Percentiles rank a stretch among this genome's conserved stretches.
These are phyloP conservation scores for Eumerus sabulonum DNA, from an alignment of 2,888 invertebrate genomes.

Conservation along the genomic window DNA sequence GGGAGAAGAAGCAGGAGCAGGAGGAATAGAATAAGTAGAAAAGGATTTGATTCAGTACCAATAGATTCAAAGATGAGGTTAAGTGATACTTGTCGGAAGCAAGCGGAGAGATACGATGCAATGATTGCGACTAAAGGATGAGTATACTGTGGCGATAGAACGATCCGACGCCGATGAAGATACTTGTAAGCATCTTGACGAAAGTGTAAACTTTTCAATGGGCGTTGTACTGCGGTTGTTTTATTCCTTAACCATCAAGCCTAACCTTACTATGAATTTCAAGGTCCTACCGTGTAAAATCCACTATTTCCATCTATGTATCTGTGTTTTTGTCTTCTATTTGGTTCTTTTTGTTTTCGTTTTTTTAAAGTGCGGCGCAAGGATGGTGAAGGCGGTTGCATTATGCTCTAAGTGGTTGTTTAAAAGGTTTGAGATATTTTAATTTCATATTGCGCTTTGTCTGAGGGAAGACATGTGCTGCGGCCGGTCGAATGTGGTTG, in stretches of 20 bases:
- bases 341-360: constrained; percentile 32
- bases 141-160: constrained; percentile 25
- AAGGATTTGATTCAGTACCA: constrained; percentile 62
- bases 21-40: constrained; percentile 8
- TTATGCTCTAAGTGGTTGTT: constrained; percentile 61
- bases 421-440: constrained; percentile 52
- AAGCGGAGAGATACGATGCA: constrained; percentile 24
- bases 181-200: constrained; percentile 53
- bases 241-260: constrained; percentile 58
- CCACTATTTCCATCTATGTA: not conserved
- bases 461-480: constrained; percentile 20
- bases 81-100: constrained; percentile 52
- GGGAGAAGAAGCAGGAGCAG: no score
- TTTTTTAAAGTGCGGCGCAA: constrained; percentile 58
- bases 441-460: constrained; percentile 32
- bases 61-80: constrained; percentile 68
- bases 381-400: constrained; percentile 53
- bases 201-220: constrained; percentile 68
- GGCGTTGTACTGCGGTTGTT: constrained; percentile 64
- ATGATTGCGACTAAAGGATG: not conserved
- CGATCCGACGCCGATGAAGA: constrained; percentile 62
- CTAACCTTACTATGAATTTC: constrained; percentile 62
- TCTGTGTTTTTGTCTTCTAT: no score
- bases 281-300: constrained; percentile 44
- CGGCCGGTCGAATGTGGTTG: constrained; percentile 6